Base-by-base conservation (phyloP, 2,113 vertebrate species). In the Salvelinus sp. region DNA sequence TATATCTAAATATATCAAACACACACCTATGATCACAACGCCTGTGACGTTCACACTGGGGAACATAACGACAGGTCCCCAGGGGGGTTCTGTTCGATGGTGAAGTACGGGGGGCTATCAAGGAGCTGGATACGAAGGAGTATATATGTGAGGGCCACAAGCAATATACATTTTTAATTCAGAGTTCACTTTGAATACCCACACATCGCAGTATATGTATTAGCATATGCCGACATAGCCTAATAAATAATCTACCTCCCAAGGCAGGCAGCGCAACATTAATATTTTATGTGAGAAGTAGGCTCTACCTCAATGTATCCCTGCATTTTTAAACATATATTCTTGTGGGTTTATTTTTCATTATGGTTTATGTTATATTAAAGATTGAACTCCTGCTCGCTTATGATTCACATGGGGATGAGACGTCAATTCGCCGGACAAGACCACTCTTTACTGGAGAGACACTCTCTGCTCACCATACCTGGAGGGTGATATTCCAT, bases 131-230 rank as follows among this genome's bases (percentile, higher is more conserved):
- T 87, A 81, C 76, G 66, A 27, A 79, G 74, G 76, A 81, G 78
- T 87, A 75, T 85, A 75, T 83, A 86, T 87, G 58, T 83, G 78
- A 88, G 80, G 76, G 81, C 80, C 84, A 89, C 80, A 76, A 88
- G 88, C 86, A 82, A 82, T 85, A 90, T 91, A 48, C 78, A 89
- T 89, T 86, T 92, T 91, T 91, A 82, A 91, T 91, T 89, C 80
- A 70, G 82, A 68, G 38, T 74, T 78, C 84, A 76, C 83, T 87
- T 89, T 87, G 82, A 91, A 84, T 82, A 81, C 82, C 27, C 72
- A 73, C 71, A 82, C 75, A 54, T 60, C 70, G 13, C 2, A 22
- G n/a, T 48, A 73, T 88, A 84, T 90, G 87, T 90, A 90, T 92
- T 90, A 91, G 85, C 88, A 90, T 87, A 90, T 87, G 85, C 85